Evolutionary conservation across 2,888 invertebrate species (phyloP).

Genomic region (Ectemnius continuus): DNA sequence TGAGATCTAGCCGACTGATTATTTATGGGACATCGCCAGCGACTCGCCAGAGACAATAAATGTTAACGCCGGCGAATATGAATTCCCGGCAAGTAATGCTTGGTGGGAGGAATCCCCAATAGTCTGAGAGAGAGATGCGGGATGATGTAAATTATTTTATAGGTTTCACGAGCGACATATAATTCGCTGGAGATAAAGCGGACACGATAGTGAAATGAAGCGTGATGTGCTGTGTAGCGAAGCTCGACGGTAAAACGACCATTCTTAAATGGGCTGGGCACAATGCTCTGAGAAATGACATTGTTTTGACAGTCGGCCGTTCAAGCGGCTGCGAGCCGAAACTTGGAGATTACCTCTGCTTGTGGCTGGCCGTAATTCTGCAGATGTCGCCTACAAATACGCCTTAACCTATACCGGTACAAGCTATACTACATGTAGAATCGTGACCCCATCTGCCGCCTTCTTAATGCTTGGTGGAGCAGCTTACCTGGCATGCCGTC

Average conservation of each 20-base stretch:
- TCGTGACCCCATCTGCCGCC: no score
- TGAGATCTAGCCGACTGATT: no score
- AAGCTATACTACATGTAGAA: neutral
- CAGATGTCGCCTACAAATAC: conserved; percentile 33
- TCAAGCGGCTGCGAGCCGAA: conserved; percentile 52
- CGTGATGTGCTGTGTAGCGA: conserved; percentile 15
- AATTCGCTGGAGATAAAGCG: conserved; percentile 36
- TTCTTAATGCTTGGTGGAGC: no score
- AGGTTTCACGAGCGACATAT: conserved; percentile 1
- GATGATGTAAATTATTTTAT: conserved; percentile 60
- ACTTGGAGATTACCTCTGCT: conserved; percentile 37
- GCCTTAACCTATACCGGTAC: neutral
- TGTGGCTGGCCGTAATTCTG: conserved; percentile 27
- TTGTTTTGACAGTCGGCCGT: conserved; percentile 73
- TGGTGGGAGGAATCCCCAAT: neutral
- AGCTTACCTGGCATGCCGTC: no score
- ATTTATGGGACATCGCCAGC: no score
- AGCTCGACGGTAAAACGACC: no score
- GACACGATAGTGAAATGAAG: conserved; percentile 43
- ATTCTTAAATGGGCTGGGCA: conserved; percentile 70
- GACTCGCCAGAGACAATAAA: no score
- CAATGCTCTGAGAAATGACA: conserved; percentile 72
- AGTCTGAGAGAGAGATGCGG: conserved; percentile 17
- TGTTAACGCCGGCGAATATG: no score
- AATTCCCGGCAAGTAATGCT: no score